A percentile compares a stretch with the other conserved stretches of the same genome.
phyloP scores from a whole-genome alignment of 2,888 invertebrate genomes.

The Chamaedrilus cognettii region DNA sequence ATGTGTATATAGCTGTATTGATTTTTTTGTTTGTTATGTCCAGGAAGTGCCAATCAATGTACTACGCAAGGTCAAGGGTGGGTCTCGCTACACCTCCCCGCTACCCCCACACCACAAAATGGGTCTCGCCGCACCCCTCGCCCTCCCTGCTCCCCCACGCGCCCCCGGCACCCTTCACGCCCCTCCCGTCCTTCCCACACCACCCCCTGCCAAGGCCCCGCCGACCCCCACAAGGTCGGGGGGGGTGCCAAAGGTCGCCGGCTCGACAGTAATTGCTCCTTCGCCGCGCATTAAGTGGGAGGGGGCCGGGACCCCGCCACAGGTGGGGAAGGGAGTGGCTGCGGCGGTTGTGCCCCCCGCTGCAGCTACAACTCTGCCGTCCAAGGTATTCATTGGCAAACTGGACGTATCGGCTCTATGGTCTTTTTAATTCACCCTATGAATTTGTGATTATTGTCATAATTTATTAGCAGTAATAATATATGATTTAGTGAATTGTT shows the following conservation, averaged over 20 bases:
- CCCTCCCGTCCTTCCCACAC: neutral
- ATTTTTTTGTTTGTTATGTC: neutral
- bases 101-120: constrained; percentile 20
- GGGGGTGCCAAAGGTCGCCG: neutral
- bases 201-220: no score
- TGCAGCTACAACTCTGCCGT: neutral
- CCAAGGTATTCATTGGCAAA: no score
- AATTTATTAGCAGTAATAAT: no score
- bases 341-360: neutral
- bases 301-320: neutral
- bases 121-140: neutral
- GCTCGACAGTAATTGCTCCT: neutral
- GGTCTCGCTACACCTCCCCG: constrained; percentile 24
- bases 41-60: constrained; percentile 5
- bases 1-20: no score
- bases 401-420: no score
- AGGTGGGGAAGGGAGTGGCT: neutral
- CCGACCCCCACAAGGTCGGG: no score
- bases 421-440: no score
- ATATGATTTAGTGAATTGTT: no score
- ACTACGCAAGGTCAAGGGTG: constrained; percentile 5
- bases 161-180: no score
- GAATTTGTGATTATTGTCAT: no score
- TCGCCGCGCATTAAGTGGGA: constrained; percentile 11
- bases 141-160: neutral